Base-by-base conservation (phyloP, 2,888 invertebrate genomes). In the Tridacna crocea region DNA sequence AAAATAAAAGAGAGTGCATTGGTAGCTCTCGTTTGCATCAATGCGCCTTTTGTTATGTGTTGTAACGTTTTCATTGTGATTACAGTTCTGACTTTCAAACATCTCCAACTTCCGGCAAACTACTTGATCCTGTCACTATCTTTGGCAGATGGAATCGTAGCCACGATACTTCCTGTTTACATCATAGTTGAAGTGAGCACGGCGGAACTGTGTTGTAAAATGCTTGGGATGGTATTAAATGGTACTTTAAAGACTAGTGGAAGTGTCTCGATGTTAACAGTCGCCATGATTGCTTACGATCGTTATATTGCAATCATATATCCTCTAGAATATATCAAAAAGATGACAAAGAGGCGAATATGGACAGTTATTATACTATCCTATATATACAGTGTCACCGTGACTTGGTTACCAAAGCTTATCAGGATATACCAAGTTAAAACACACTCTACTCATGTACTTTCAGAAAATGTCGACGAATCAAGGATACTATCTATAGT, bases 281-380 rank as follows among this genome's bases (percentile, higher is more conserved):
- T 96, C 90, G 96, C 96, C 0, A 96, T 96, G 27, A 96, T 96
- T 75, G 96, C 96, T 0, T 95, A 96, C 48, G 96, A 96, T 90
- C 93, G 96, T 74, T 95, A 96, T 88, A 96, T 96, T 0, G 96
- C 96, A 3, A 94, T 96, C 27, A 96, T 96, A 4, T 95, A 96
- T 82, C 96, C 96, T 0, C 94, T 96, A 72, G 94, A 96, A 74
- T 96, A 96, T 93, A 96, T 96, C 90, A 88, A 96, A 91, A 95
- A 96, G 83, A 96, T 96, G 85, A 96, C 96, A 0, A 96, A 95
- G 91, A 95, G 95, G 74, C 95, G 96, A 82, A 95, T 96, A 76
- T 95, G 95, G 87, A 93, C 95, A 80, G 95, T 96, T 90, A 95
- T 96, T 65, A 94, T 95, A 15, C 95, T 95, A 3, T 95, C 96